phyloP scores from a whole-genome alignment of 2,113 vertebrate species.

The Ammodytes marinus region DNA sequence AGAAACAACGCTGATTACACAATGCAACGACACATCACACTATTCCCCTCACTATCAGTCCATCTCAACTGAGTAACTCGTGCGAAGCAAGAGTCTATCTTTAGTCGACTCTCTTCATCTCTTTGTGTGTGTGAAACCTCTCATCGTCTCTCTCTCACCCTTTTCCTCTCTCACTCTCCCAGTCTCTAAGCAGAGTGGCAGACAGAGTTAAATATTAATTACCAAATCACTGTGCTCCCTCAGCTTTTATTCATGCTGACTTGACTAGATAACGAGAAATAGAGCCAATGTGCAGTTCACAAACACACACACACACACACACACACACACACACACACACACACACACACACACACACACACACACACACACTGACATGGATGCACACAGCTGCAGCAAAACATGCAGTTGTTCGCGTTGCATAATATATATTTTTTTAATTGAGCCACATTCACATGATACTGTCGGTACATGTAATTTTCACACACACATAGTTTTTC shows the following conservation, averaged over 20 bases:
- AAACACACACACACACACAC: neutral
- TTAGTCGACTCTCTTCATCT: constrained; percentile 39
- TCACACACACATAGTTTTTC: constrained; percentile 16
- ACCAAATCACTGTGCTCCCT: constrained; percentile 82
- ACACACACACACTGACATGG: neutral
- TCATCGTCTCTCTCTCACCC: constrained; percentile 44
- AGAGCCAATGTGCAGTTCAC: constrained; percentile 54
- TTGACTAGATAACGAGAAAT: constrained; percentile 77
- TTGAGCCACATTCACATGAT: neutral
- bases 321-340: constrained; percentile 17
- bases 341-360: constrained; percentile 1
- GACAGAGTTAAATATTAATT: constrained; percentile 84
- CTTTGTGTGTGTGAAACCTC: constrained; percentile 51
- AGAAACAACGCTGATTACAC: constrained; percentile 66
- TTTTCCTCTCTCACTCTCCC: constrained; percentile 34
- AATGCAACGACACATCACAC: constrained; percentile 39
- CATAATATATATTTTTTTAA: neutral
- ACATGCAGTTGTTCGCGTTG: constrained; percentile 41
- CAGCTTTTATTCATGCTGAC: constrained; percentile 80
- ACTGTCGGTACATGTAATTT: neutral
- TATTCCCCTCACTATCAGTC: constrained; percentile 40
- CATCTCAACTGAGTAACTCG: neutral
- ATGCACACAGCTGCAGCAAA: constrained; percentile 36
- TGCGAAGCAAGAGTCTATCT: constrained; percentile 13
- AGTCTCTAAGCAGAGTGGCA: constrained; percentile 78